Conservation (phyloP, 1,140 invertebrate genomes). For the Dinoponera quadriceps region DNA sequence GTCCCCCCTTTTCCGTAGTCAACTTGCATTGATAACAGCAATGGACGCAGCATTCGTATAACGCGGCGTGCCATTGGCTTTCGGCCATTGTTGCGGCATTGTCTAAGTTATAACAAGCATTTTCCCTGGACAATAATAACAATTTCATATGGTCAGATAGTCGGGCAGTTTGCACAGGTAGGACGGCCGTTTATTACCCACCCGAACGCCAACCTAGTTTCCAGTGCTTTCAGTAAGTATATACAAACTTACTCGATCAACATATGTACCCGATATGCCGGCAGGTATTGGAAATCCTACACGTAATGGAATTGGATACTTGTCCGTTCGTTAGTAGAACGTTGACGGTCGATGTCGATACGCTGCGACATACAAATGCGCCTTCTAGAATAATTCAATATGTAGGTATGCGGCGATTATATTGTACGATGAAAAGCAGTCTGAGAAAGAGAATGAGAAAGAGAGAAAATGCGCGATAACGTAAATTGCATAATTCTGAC, state of each 20-base stretch:
- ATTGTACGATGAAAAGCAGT: not conserved
- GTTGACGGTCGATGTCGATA: constrained; percentile 13
- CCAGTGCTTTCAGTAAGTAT: constrained; percentile 60
- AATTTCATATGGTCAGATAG: constrained; percentile 71
- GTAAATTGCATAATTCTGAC: constrained; percentile 23
- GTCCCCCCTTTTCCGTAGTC: not conserved
- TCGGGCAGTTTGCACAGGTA: constrained; percentile 65
- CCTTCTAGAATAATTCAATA: constrained; percentile 24
- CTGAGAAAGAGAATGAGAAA: too few species aligned
- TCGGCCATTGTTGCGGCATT: constrained; percentile 2
- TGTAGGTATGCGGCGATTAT: not conserved
- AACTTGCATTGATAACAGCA: not conserved
- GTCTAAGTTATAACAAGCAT: constrained; percentile 44
- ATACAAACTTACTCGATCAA: constrained; percentile 70
- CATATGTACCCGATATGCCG: constrained; percentile 37
- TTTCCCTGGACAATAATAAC: constrained; percentile 68
- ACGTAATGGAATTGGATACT: constrained; percentile 63
- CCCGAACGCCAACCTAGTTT: constrained; percentile 63
- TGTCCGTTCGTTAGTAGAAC: constrained; percentile 49
- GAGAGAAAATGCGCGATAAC: not conserved
- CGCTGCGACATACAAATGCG: not conserved
- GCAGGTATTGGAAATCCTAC: constrained; percentile 60
- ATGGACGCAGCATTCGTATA: not conserved
- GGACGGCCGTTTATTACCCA: constrained; percentile 65
- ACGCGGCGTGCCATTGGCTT: constrained; percentile 21